Conservation (phyloP, 2,113 vertebrate genomes). For the Choloepus hoffmanni region DNA sequence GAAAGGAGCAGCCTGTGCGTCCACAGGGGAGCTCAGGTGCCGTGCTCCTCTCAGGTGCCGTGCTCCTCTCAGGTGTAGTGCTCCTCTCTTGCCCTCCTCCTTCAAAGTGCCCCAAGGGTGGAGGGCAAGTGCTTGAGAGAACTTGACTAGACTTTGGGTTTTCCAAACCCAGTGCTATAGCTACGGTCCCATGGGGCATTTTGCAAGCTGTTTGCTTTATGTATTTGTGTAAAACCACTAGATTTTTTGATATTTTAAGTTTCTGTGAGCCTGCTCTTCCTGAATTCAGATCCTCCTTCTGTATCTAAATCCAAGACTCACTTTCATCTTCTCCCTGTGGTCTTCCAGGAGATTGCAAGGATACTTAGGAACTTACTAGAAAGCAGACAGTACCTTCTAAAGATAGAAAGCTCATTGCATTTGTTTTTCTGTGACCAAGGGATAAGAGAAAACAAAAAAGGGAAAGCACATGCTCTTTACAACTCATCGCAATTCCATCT, state of each 20-base stretch:
- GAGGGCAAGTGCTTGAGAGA: neutral
- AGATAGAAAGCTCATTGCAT: neutral
- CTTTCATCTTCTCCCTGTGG: neutral
- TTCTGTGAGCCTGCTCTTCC: neutral
- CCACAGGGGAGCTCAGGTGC: neutral
- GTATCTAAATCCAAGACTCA: neutral
- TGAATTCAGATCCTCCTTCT: neutral
- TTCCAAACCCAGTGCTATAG: neutral
- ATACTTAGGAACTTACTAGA: neutral
- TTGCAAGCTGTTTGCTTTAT: neutral
- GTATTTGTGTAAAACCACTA: neutral
- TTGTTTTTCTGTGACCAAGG: constrained; percentile 28
- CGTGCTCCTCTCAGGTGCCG: neutral
- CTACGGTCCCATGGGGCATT: neutral
- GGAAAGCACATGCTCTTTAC: neutral
- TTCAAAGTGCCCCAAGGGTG: neutral
- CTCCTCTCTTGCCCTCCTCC: neutral
- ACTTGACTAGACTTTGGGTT: neutral
- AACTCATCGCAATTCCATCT: neutral
- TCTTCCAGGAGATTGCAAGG: neutral
- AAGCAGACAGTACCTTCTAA: neutral
- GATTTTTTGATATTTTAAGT: neutral
- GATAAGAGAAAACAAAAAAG: neutral
- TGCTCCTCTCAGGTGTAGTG: neutral
- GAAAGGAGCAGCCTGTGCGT: neutral